Evolutionary conservation across 2,888 invertebrate genomes (phyloP), one percentile per base, ranked within the genome.

Genomic region (Auanema freiburgensis): DNA sequence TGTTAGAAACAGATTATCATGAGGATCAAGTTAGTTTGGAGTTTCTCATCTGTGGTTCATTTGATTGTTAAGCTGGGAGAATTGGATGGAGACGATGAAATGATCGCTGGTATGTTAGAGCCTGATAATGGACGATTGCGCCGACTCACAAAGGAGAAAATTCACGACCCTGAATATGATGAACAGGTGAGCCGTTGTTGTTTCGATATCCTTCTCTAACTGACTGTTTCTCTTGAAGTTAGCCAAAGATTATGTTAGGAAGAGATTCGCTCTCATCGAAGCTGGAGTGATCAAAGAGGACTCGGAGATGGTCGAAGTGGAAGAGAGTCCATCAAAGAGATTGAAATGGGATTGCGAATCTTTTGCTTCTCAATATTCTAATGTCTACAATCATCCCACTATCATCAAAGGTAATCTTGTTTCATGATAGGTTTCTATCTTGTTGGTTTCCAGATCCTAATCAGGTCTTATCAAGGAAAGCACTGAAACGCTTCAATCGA

Each of bases 311-410:
- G 73, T 75, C 23, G 74, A 74, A 66, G 67, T 74, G 11, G 76
- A 76, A 25, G 71, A 71, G 61, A 61, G 61, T 18, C 62, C 65
- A 1, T 52, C 63, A 11, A 75, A 74, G 57, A 65, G 67, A 11
- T 67, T 74, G 69, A 75, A 76, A 53, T 82, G 82, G 82, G 82
- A 82, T 55, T 79, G 79, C 64, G 80, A 82, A 55, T 79, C 80
- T 2, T 79, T 82, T 65, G 63, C 73, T 76, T 65, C 91, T 21
- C 93, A 92, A 0, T 92, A 92, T 84, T 93, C 93, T 8, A 95
- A 90, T 83, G 87, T 91, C 58, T 93, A 92, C 84, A 95, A 96
- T 86, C 92, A 92, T 86, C 96, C 96, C 0, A 92, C 91, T 84
- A 79, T 92, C 23, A 93, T 94, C 53, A 70, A 72, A 42, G 92